These are phyloP conservation scores for Mythimna impura DNA, from an alignment of 2,888 invertebrate species.

Conservation along the genomic window DNA sequence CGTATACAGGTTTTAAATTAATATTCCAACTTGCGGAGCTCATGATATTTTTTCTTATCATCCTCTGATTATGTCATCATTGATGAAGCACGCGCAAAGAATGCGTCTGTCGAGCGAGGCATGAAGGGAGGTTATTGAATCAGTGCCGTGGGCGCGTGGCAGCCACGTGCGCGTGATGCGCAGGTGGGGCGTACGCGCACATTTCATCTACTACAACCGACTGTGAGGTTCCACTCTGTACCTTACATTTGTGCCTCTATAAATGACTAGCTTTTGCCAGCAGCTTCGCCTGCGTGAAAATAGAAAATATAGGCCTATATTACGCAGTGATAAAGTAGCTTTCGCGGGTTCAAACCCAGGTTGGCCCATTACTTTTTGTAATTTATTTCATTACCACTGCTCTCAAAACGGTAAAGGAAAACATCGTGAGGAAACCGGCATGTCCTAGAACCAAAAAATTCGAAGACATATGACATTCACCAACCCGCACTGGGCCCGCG, in stretches of 20 bases:
- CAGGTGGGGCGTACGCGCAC: constrained; percentile 12
- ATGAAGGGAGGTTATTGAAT: constrained; percentile 5
- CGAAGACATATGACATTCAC: too few relatives aligned
- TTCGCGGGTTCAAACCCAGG: too few relatives aligned
- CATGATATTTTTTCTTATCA: neutral
- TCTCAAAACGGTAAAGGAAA: too few relatives aligned
- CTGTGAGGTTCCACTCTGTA: neutral
- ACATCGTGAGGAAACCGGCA: too few relatives aligned
- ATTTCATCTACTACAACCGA: neutral
- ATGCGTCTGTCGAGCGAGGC: neutral
- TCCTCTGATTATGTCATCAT: constrained; percentile 6
- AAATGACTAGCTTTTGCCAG: too few relatives aligned
- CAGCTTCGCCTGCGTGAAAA: too few relatives aligned
- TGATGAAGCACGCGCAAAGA: constrained; percentile 1
- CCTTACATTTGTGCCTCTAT: constrained; percentile 13
- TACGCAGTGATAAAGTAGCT: too few relatives aligned
- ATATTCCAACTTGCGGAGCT: neutral
- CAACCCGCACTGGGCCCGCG: too few relatives aligned
- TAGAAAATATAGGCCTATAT: too few relatives aligned
- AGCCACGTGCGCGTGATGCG: neutral
- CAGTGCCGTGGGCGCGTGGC: constrained; percentile 1
- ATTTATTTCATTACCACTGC: too few relatives aligned
- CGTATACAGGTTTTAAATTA: neutral
- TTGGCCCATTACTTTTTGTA: too few relatives aligned
- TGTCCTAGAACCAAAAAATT: too few relatives aligned